A percentile compares a stretch with the other conserved stretches of the same genome.
phyloP scores from a whole-genome alignment of 1,140 invertebrate genomes.

The Listronotus oregonensis region DNA sequence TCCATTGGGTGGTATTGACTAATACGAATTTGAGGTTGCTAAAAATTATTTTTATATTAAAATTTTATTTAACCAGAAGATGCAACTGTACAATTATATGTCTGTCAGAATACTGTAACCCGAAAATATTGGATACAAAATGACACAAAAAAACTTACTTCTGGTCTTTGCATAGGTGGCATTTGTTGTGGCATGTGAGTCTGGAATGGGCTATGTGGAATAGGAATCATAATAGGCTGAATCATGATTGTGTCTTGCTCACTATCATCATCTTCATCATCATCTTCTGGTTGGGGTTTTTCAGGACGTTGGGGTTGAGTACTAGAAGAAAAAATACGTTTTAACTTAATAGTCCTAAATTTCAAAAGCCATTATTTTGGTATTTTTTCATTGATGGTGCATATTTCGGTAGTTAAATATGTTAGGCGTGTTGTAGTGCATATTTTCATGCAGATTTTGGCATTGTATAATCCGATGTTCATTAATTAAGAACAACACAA shows the following conservation, averaged over 20 bases:
- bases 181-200: conserved; percentile 52
- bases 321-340: conserved; percentile 23
- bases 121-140: too few relatives aligned
- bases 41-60: conserved; percentile 17
- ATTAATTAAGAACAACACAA: too few relatives aligned
- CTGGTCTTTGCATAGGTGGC: conserved; percentile 29
- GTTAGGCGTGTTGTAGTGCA: too few relatives aligned
- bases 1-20: conserved; percentile 48
- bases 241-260: conserved; percentile 56
- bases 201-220: conserved; percentile 47
- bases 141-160: conserved; percentile 7
- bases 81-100: background rate
- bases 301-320: conserved; percentile 38
- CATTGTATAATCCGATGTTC: too few relatives aligned
- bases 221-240: conserved; percentile 54
- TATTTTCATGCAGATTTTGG: too few relatives aligned
- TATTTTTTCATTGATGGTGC: too few relatives aligned
- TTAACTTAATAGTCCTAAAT: background rate
- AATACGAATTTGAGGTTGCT: conserved; percentile 36
- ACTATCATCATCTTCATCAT: conserved; percentile 44
- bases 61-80: too few relatives aligned
- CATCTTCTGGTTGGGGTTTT: conserved; percentile 40
- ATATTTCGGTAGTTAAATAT: too few relatives aligned
- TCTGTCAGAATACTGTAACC: too few relatives aligned
- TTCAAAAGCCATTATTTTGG: background rate